Base-by-base conservation (phyloP, 2,888 invertebrate genomes). In the Odontomyia ornata region DNA sequence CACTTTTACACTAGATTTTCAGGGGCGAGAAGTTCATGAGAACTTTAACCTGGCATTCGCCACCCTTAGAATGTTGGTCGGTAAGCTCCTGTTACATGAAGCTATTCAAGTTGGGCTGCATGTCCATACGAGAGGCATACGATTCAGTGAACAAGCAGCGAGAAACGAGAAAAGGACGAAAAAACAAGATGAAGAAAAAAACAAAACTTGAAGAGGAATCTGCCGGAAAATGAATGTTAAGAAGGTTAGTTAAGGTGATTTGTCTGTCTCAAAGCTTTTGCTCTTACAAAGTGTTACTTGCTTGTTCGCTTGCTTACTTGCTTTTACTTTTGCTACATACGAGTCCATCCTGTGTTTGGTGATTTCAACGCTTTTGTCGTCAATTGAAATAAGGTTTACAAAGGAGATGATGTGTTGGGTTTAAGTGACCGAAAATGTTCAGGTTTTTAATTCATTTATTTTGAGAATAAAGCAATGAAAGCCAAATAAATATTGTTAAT, bases 201-300 rank as follows among this genome's bases (percentile, higher is more conserved):
- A 36, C 3, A 36, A 5, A 36, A 36, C 36, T 27, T 64, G 71
- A 79, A 72, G 79, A 60, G 60, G 25, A 79, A 79, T 76, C 72
- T 79, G 76, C 79, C 79, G 79, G 79, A 79, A 79, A 79, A 79
- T 79, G 77, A 77, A 79, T 77, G 79, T 79, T 79, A 79, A 79
- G 79, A 79, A 77, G 79, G 79, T 79, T 79, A 79, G 79, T 79
- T 79, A 79, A 79, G 77, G 79, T 79, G 77, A 79, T 79, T 79
- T 79, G 79, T 79, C 77, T 77, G 79, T 77, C 77, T 72, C 67
- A 15, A 15, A 46, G 64, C 25, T 64, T 75, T 75, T 46, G 23
- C 75, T 75, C 30, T 75, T 64, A 46, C 64, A 47, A 25, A 46
- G 47, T 46, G 47, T 43, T 69, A 46, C 30, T 69, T 69, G 46